Base-by-base conservation (phyloP, 2,888 invertebrate genomes). In the Fragum whitleyi region DNA sequence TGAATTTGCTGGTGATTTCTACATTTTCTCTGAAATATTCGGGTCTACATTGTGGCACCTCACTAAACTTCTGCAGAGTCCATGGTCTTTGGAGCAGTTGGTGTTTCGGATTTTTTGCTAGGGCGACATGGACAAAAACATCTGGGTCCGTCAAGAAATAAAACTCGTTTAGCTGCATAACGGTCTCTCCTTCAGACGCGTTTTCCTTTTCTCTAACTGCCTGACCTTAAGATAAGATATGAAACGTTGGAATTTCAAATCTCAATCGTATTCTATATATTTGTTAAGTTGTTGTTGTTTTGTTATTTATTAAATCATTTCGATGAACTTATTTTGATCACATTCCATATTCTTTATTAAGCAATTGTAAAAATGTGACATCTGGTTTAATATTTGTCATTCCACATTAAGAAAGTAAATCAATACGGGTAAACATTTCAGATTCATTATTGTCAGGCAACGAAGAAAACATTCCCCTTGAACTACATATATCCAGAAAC, bases 101-200 rank as follows among this genome's bases (percentile, higher is more conserved):
- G 74, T 81, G 78, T 51, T 65, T 59, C 29, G 62, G 23, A 7
- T 85, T 74, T 14, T 42, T 32, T n/a, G 85, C 68, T 28, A 47
- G 71, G 1, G 81, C 85, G 23, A 67, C 28, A 70, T 42, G 80
- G 19, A 81, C 68, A 26, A 85, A 79, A 7, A 76, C 51, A 32
- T 85, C 80, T 2, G 85, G 85, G 36, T 82, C 80, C 0, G 85
- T 85, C 7, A 85, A 29, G 42, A 85, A 83, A 39, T 78, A 83
- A 32, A 73, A 83, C 16, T 85, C 85, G 61, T 85, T 75, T 16
- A 83, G 53, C 5, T 71, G 74, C 23, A 59, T 65, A 5, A 85
- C 55, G 0, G 67, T 29, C 14, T 28, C 53, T 7, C 85, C 85
- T 1, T 51, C 39, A 7, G 80, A 69, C 16, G 69, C 68, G 16